Evolutionary conservation across 2,888 invertebrate species (phyloP), one percentile per base, ranked within the genome.

Genomic region (Gymnoscelis rufifasciata): DNA sequence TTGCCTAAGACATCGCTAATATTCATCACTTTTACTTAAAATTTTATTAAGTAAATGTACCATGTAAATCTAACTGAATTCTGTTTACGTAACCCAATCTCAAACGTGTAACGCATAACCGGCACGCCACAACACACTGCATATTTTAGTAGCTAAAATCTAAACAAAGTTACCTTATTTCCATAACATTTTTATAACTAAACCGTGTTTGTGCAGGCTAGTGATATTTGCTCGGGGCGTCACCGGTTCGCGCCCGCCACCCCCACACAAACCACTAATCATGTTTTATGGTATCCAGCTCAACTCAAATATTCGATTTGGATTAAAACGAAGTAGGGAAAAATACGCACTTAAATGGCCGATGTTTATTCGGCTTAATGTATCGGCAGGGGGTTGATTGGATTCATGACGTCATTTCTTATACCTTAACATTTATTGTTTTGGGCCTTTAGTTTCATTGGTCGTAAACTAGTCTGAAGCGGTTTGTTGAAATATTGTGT

Each of bases 221-320:
- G 55, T 62, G 61, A 67, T 78, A 69, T 79, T 76, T 79, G 71
- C 74, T 55, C 59, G 64, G 61, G 74, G 74, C 76, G 74, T 69
- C 72, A 67, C 68, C 70, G 60, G 62, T 64, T n/a, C n/a, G n/a
- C 31, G 68, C 61, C 68, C 66, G 55, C 48, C 63, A 59, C 64
- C 71, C 71, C 69, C 68, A 60, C 68, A 69, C 5, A 65, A 65
- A 69, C 78, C 81, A 80, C 84, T 82, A 83, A 84, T 86, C 83
- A 84, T 83, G 81, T 83, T 83, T 84, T 83, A 83, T 78, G 80
- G 71, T 72, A 67, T 19, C 70, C 60, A 71, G 72, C 73, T 75
- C 72, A 73, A 75, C 75, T 74, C 69, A 66, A 63, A 69, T 67
- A 70, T 69, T 74, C 81, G 74, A 79, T 78, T 74, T 66, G 75